Evolutionary conservation across 2,797 vertebrate species (phyloP).

Genomic region (Sebastes goodei): DNA sequence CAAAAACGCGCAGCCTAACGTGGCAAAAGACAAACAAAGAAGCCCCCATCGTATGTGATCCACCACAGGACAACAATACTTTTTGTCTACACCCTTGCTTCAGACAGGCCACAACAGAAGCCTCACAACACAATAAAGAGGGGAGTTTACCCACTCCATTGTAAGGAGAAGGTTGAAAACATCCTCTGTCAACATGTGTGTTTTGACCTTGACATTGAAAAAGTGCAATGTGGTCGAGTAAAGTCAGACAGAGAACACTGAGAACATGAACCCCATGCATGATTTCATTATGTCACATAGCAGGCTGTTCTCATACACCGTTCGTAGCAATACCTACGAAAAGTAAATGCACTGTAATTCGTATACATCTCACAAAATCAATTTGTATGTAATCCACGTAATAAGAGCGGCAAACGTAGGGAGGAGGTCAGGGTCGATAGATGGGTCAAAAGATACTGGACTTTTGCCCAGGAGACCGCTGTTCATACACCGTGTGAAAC

Average conservation of each 20-base stretch:
- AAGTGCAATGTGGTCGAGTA: background rate
- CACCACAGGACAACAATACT: constrained; percentile 43
- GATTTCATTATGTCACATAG: background rate
- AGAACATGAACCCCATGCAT: background rate
- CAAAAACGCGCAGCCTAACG: constrained; percentile 36
- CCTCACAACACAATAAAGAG: constrained; percentile 26
- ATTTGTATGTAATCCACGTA: too few relatives aligned
- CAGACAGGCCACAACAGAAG: constrained; percentile 61
- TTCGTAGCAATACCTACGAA: too few relatives aligned
- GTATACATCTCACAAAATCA: too few relatives aligned
- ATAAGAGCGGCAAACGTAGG: too few relatives aligned
- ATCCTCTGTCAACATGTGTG: constrained; percentile 8
- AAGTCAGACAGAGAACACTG: background rate
- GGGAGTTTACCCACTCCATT: constrained; percentile 34
- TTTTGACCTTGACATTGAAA: constrained; percentile 1
- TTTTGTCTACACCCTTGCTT: constrained; percentile 38
- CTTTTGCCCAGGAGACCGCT: too few relatives aligned
- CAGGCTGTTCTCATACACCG: background rate
- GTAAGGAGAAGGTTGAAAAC: constrained; percentile 10
- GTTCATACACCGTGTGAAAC: too few relatives aligned
- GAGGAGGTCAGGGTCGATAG: too few relatives aligned
- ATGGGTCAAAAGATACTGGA: too few relatives aligned
- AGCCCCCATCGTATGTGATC: constrained; percentile 29
- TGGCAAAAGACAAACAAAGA: constrained; percentile 57
- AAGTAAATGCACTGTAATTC: too few relatives aligned